A percentile compares a stretch with the other conserved stretches of the same genome.
These are phyloP conservation scores for Micrasema minimum DNA, from an alignment of 1,140 invertebrate genomes.

Conservation along the genomic window DNA sequence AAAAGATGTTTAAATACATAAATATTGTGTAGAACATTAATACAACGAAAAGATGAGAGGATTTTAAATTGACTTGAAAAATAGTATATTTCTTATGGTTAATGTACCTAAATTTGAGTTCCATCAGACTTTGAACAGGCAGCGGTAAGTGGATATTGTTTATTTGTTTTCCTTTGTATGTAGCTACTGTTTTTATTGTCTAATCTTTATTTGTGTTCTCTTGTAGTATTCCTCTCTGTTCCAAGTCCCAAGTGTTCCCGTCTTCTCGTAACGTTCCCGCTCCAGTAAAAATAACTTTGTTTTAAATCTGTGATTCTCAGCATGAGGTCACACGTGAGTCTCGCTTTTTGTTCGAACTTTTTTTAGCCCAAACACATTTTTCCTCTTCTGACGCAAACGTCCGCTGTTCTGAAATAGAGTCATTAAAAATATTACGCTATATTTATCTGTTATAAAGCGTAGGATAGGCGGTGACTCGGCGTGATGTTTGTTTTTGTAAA, in stretches of 20 bases:
- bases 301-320: slow-evolving; percentile 43
- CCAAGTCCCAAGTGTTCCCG: neutral
- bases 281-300: slow-evolving; percentile 35
- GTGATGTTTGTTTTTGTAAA: neutral
- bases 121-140: too few species aligned
- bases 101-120: too few species aligned
- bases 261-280: neutral
- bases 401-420: slow-evolving; percentile 35
- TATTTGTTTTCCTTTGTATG: slow-evolving; percentile 16
- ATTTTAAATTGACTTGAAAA: too few species aligned
- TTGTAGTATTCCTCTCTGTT: slow-evolving; percentile 4
- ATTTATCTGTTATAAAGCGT: slow-evolving; percentile 16
- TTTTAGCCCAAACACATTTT: slow-evolving; percentile 32
- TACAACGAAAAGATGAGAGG: too few species aligned
- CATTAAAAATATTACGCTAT: slow-evolving; percentile 41
- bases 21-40: too few species aligned
- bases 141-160: neutral
- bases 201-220: slow-evolving; percentile 19
- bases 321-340: slow-evolving; percentile 44
- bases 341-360: slow-evolving; percentile 37
- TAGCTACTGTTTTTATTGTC: slow-evolving; percentile 15
- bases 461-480: slow-evolving; percentile 4
- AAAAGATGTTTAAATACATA: neutral
- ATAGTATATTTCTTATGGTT: too few species aligned
- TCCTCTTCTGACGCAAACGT: slow-evolving; percentile 39